Evolutionary conservation across 2,797 vertebrate genomes (phyloP), one percentile per base, ranked within the genome.

Genomic region (Eleutherodactylus coqui): DNA sequence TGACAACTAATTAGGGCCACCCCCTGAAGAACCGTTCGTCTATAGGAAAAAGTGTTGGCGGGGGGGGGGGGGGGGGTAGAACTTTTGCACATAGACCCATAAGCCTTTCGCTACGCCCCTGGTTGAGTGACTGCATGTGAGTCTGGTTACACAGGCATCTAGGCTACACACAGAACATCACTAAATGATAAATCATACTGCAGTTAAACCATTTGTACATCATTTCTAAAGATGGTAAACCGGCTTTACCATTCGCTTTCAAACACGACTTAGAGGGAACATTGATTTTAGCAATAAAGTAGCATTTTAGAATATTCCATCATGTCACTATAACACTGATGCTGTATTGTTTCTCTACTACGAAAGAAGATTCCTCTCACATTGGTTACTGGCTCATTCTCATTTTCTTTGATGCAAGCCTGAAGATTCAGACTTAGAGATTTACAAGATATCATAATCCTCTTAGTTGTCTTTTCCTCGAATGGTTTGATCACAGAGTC

Each of bases 381-480:
- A 95, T 99, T 99, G 0, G 97, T 99, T 85, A 94, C 34, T 0
- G 96, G 97, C 88, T 95, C 97, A 1, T 92, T 96, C 90, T 99
- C 97, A 69, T 91, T 95, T 91, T 99, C 98, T 7, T 91, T 96
- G 89, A 99, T 89, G 87, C 97, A 99, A 88, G 97, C 96, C 91
- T 99, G 98, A 87, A 99, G 96, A 90, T 95, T 97, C 85, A 97
- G 92, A 92, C 89, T 96, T 76, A 99, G 96, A 2, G 96, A 96
- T 90, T 93, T 95, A 89, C 98, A 99, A 47, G 91, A 94, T 86
- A 98, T 91, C 94, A 99, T 96, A 88, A 99, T 95, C 88, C 95
- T 96, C 89, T 96, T 96, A 86, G 96, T 94, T 79, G 96, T 93
- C 89, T 96, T 98, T 92, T 98, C 97, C 89, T 98, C 96, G 89